phyloP scores from a whole-genome alignment of 2,888 invertebrate species.

The Lasioglossum lativentre region DNA sequence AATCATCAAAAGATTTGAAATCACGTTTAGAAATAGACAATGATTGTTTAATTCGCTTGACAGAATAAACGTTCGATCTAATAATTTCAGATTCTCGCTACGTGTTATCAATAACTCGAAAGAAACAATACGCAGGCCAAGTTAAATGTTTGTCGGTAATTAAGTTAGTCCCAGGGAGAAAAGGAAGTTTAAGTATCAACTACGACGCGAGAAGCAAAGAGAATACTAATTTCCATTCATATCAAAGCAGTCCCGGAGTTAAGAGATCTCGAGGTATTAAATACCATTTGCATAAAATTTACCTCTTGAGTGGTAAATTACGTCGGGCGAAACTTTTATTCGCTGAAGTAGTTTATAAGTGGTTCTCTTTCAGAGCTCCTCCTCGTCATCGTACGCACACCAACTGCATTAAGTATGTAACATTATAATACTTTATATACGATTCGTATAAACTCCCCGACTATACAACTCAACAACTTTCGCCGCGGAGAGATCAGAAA shows the following conservation, averaged over 20 bases:
- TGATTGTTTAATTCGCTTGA: not conserved
- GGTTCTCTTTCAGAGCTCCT: constrained; percentile 14
- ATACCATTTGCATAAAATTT: constrained; percentile 60
- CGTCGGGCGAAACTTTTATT: constrained; percentile 51
- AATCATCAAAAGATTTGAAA: not conserved
- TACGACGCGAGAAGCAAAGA: constrained; percentile 44
- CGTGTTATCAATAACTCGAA: not conserved
- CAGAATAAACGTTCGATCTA: not conserved
- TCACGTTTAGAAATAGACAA: not conserved
- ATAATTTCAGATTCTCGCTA: not conserved
- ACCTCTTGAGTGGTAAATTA: constrained; percentile 56
- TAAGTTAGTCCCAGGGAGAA: constrained; percentile 28
- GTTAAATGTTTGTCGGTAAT: constrained; percentile 41
- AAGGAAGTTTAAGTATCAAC: constrained; percentile 45
- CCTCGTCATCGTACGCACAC: not conserved
- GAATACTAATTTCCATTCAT: constrained; percentile 61
- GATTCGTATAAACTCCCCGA: not conserved
- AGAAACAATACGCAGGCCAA: not conserved
- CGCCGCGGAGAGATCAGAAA: not conserved
- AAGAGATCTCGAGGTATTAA: constrained; percentile 59
- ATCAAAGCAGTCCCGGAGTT: constrained; percentile 50
- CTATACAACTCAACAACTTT: not conserved
- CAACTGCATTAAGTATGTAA: constrained; percentile 4
- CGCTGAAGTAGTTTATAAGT: constrained; percentile 42
- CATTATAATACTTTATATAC: not conserved